Evolutionary conservation across 2,888 invertebrate genomes (phyloP), one percentile per base, ranked within the genome.

Genomic region (Aporophyla lueneburgensis): DNA sequence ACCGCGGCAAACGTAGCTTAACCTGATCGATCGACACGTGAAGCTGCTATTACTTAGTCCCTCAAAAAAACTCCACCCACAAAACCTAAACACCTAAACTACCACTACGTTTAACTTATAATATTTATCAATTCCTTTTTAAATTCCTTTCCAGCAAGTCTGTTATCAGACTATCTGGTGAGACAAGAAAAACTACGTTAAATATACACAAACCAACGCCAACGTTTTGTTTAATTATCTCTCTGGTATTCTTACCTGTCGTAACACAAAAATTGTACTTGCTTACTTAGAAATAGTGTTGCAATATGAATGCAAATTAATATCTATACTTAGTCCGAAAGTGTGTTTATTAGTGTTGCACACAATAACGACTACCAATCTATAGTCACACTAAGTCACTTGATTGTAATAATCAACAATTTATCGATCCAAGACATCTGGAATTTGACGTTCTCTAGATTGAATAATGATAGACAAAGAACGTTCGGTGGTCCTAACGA

Each of bases 401-500:
- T 80, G 85, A 88, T 88, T 85, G 85, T 86, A 86, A 86, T 86
- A 86, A 90, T 90, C 88, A 83, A 61, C 54, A 59, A 71, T 79
- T 75, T 86, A 86, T 79, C 79, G 81, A 76, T 16, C 43, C 71
- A 81, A 84, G 83, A 78, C 72, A 87, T 87, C 81, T 72, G 66
- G 76, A 81, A 80, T 86, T 73, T 81, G 79, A 78, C 86, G 87
- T 89, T 89, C 81, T 75, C 78, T 74, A 84, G 89, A 93, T 92
- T 92, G 89, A 93, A 92, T 93, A 93, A 92, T 93, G 88, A 92
- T 88, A 91, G 90, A 87, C 83, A 83, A 71, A 83, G 77, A 75
- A 71, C 75, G 80, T 77, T 86, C 80, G 85, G 82, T 83, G 78
- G 80, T 85, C 81, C 72, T 83, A 84, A 81, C 80, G 80, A 85